Conservation (phyloP, 2,797 vertebrate genomes). For the Oreortyx pictus region DNA sequence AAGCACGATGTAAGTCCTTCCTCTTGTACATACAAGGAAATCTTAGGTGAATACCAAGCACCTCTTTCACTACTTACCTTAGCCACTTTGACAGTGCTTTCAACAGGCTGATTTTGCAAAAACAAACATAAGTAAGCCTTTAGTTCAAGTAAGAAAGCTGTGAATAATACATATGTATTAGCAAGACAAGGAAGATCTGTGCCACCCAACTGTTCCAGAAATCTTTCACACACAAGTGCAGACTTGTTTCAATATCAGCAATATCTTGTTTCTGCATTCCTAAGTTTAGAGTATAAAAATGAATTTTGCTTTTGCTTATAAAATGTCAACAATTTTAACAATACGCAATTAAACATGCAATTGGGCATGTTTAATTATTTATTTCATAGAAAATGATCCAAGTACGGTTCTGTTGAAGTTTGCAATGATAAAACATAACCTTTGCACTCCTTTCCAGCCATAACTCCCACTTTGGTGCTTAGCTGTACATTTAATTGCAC, state of each 20-base stretch:
- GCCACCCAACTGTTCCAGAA: neutral
- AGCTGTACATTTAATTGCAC: neutral
- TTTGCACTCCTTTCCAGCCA: neutral
- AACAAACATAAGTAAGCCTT: neutral
- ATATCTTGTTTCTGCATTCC: neutral
- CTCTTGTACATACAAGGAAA: neutral
- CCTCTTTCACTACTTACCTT: neutral
- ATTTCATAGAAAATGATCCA: neutral
- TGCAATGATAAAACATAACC: neutral
- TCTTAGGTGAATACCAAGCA: neutral
- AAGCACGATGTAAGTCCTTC: neutral
- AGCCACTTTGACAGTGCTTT: neutral
- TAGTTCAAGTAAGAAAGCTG: neutral
- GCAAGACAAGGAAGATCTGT: neutral
- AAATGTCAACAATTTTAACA: neutral
- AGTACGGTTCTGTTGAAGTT: neutral
- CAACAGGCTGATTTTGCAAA: neutral
- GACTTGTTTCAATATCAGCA: conserved; percentile 2
- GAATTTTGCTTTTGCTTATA: neutral
- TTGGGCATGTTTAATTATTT: neutral
- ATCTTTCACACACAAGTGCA: neutral
- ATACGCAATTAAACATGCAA: neutral
- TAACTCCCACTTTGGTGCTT: neutral
- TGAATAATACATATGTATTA: neutral
- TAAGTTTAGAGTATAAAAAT: neutral